Conservation (phyloP, 2,797 vertebrate genomes). For the Tragelaphus eurycerus region DNA sequence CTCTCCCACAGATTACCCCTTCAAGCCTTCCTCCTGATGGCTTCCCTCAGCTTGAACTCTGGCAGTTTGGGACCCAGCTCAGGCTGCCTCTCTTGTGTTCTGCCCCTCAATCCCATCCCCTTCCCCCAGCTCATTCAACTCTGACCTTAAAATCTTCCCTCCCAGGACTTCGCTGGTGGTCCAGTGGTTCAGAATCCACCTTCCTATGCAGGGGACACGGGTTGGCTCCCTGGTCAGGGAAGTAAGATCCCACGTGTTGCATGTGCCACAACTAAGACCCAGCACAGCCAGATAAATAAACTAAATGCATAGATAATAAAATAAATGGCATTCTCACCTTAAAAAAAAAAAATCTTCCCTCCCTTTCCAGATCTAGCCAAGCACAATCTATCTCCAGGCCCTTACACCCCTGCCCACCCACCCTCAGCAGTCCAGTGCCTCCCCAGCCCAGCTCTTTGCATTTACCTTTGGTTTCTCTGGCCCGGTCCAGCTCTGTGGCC, state of each 20-base stretch:
- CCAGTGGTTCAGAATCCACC: neutral
- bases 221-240: neutral
- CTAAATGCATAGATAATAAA: neutral
- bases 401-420: rapidly evolving
- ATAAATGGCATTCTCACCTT: neutral
- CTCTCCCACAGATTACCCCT: no score
- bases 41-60: no score
- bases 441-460: neutral
- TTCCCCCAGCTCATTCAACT: no score
- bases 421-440: neutral
- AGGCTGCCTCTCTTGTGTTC: no score
- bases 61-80: no score
- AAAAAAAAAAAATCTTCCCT: neutral
- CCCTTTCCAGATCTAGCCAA: neutral
- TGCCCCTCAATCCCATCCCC: no score
- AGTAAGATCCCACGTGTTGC: neutral
- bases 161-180: neutral
- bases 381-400: neutral
- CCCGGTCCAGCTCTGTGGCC: neutral
- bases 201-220: neutral
- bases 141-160: neutral
- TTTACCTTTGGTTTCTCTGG: constrained; percentile 44
- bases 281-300: neutral
- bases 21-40: no score
- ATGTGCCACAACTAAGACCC: neutral